Evolutionary conservation across 1,140 invertebrate species (phyloP), one percentile per base, ranked within the genome.

Genomic region (Bacillus rossius): DNA sequence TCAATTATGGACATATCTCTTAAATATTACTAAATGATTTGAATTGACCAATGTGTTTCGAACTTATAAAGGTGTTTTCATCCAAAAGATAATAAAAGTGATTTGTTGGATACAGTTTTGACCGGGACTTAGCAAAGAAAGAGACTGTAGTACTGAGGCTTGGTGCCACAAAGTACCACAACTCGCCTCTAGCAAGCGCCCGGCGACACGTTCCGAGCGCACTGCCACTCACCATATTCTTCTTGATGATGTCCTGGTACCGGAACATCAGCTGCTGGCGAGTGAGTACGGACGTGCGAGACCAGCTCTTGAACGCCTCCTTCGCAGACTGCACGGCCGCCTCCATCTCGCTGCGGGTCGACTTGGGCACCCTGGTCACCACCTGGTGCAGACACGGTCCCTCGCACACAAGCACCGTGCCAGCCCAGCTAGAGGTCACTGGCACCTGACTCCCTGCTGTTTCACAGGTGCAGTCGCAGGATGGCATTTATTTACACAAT

Each of bases 211-310:
- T 19, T 23, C 16, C 8, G 16, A 29, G 20, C 4, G 26, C 23
- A 50, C n/a, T 50, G 19, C 16, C 49, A 69, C 69, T 72, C 64
- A 88, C 86, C 78, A 89, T 83, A 68, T 93, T 86, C 41, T 83
- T 73, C 61, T 86, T 86, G 61, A 93, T 90, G 14, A 93, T 77
- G 52, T 84, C 77, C 69, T 92, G 89, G 54, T 87, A 90, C 69
- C 90, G 94, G 66, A 99, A 92, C 93, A 99, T 98, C 17, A 95
- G 79, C 73, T 96, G 93, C 75, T 99, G 96, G 51, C 98, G 81
- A 0, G 91, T 90, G 40, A 99, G 78, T 25, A 98, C 84, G 4
- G 97, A 98, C 17, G 92, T 93, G 68, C 93, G 81, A 42, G 87
- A 91, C 98, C 98, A 99, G 50, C 84, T 79, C 62, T 80, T 77